Evolutionary conservation across 1,140 invertebrate species (phyloP).

Genomic region (Thrips palmi): DNA sequence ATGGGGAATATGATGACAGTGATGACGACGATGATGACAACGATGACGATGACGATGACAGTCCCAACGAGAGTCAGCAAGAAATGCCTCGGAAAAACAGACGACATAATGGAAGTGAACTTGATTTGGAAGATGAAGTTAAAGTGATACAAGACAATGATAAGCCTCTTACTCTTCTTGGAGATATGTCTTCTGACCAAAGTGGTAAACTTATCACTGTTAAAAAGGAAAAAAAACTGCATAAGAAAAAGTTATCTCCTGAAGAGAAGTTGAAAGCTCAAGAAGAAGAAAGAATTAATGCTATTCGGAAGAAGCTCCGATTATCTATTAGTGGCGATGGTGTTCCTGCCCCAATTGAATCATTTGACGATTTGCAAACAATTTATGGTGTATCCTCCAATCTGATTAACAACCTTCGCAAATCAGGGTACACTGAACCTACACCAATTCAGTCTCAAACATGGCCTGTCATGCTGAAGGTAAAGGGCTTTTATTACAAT

Average conservation of each 20-base stretch:
- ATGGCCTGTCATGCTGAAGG: conserved; percentile 68
- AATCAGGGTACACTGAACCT: conserved; percentile 56
- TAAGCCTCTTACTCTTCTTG: no score
- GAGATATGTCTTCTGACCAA: no score
- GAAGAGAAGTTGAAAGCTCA: neutral
- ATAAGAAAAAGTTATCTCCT: neutral
- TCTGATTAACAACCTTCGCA: conserved; percentile 51
- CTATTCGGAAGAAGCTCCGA: neutral
- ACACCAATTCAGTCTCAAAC: conserved; percentile 93
- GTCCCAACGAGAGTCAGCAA: no score
- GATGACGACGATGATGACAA: neutral
- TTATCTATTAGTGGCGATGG: neutral
- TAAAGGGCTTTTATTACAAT: conserved; percentile 19
- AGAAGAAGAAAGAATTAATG: neutral
- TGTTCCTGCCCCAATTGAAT: conserved; percentile 49
- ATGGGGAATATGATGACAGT: neutral
- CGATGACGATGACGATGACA: no score
- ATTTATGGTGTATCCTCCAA: conserved; percentile 34
- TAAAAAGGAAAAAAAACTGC: neutral
- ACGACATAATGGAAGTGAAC: no score
- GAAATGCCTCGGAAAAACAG: no score
- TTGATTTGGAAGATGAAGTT: no score
- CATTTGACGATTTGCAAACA: conserved; percentile 44
- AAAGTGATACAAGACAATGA: no score
- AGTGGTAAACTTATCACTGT: neutral